Conservation (phyloP, 1,140 invertebrate genomes). For the Penaeus vannamei region DNA sequence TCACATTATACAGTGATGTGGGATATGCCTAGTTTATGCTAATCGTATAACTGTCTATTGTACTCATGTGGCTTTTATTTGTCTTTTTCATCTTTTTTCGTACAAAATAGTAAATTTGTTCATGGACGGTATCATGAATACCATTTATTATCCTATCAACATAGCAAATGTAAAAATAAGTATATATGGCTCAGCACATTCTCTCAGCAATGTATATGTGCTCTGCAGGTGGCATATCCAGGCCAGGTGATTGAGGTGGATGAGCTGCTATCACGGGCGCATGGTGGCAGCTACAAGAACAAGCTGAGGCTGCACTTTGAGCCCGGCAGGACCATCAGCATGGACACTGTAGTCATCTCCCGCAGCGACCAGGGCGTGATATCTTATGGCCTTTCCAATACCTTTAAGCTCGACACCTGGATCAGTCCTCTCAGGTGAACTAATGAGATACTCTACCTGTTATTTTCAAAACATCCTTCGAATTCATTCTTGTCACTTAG, state of each 20-base stretch:
- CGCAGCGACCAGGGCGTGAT: slow-evolving; percentile 19
- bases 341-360: slow-evolving; percentile 52
- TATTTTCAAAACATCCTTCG: not conserved
- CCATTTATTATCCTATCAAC: no score
- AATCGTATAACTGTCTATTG: no score
- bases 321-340: slow-evolving; percentile 41
- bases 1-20: no score
- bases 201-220: no score
- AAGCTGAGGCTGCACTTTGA: slow-evolving; percentile 29
- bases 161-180: no score
- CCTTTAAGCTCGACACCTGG: slow-evolving; percentile 54
- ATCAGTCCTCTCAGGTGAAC: slow-evolving; percentile 44
- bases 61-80: no score
- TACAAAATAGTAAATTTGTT: no score
- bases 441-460: not conserved
- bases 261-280: slow-evolving; percentile 16
- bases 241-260: slow-evolving; percentile 55
- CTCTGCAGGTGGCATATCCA: slow-evolving; percentile 40
- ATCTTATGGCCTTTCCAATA: slow-evolving; percentile 53
- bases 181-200: no score
- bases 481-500: no score
- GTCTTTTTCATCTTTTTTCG: no score
- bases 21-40: no score
- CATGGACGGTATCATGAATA: no score
- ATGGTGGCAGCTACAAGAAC: slow-evolving; percentile 40